phyloP scores from a whole-genome alignment of 1,140 invertebrate genomes.

The Aleiodes sp. region DNA sequence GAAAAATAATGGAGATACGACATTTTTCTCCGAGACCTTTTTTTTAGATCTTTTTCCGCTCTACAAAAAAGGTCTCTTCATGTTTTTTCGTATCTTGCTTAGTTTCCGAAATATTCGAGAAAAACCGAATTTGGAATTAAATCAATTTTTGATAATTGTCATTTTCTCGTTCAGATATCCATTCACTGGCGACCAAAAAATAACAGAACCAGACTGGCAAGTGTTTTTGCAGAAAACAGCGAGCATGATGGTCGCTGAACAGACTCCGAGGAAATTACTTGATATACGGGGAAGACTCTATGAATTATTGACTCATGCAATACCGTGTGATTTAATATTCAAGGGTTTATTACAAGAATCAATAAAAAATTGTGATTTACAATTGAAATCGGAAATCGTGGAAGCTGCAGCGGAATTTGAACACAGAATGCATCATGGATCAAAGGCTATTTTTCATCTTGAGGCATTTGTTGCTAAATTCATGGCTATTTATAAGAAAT shows the following conservation, averaged over 20 bases:
- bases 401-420: slow-evolving; percentile 89
- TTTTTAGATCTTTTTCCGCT: slow-evolving; percentile 16
- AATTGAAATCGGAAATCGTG: slow-evolving; percentile 87
- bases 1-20: no score
- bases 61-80: no score
- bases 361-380: slow-evolving; percentile 88
- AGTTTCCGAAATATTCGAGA: no score
- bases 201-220: slow-evolving; percentile 94
- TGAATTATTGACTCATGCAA: slow-evolving; percentile 92
- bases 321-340: slow-evolving; percentile 95
- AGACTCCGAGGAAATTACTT: slow-evolving; percentile 84
- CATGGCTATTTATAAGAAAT: slow-evolving; percentile 93
- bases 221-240: slow-evolving; percentile 89
- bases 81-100: no score
- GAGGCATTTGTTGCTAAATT: slow-evolving; percentile 97
- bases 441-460: slow-evolving; percentile 96
- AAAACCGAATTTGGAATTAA: slow-evolving; percentile 1
- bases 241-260: slow-evolving; percentile 86
- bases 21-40: no score
- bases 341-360: slow-evolving; percentile 86
- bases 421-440: slow-evolving; percentile 87
- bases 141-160: neutral
- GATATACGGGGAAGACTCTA: slow-evolving; percentile 90
- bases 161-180: slow-evolving; percentile 72
- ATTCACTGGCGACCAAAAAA: slow-evolving; percentile 82